A percentile compares a stretch with the other conserved stretches of the same genome.
These are phyloP conservation scores for Spodoptera frugiperda DNA, from an alignment of 1,140 invertebrate genomes.

Conservation along the genomic window DNA sequence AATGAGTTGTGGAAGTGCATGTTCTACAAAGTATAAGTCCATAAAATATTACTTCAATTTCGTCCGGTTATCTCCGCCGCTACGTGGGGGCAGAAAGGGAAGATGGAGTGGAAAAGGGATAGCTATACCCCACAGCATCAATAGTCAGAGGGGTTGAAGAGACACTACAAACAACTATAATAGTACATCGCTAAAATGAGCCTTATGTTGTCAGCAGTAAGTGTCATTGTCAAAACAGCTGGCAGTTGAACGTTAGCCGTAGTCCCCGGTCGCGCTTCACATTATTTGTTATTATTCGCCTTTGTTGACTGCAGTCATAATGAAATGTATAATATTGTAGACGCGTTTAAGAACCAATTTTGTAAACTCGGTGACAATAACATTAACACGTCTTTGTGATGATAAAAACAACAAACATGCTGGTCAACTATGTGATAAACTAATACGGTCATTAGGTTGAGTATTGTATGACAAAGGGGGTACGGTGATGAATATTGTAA, in stretches of 20 bases:
- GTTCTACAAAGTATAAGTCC: conserved; percentile 32
- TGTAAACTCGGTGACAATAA: conserved; percentile 37
- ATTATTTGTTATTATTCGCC: conserved; percentile 43
- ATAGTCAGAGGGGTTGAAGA: conserved; percentile 42
- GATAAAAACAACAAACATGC: conserved; percentile 28
- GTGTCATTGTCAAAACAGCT: conserved; percentile 22
- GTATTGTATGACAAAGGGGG: background rate
- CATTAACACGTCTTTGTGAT: conserved; percentile 25
- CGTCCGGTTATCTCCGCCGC: conserved; percentile 23
- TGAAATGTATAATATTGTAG: conserved; percentile 42
- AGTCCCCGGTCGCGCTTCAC: conserved; percentile 15
- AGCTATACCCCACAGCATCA: conserved; percentile 19
- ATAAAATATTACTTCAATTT: conserved; percentile 45
- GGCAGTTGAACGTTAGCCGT: background rate
- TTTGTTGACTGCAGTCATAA: conserved; percentile 38
- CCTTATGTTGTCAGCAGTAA: conserved; percentile 21
- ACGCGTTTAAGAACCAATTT: conserved; percentile 39
- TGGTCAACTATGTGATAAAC: conserved; percentile 15
- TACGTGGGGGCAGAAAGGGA: conserved; percentile 25
- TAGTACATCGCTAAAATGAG: background rate
- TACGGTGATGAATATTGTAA: conserved; percentile 10
- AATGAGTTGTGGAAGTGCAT: conserved; percentile 43
- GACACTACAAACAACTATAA: conserved; percentile 21
- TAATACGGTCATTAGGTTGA: conserved; percentile 1
- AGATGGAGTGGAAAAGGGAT: conserved; percentile 36